Evolutionary conservation across 2,888 invertebrate genomes (phyloP), one percentile per base, ranked within the genome.

Genomic region (Napeogenes sylphis): DNA sequence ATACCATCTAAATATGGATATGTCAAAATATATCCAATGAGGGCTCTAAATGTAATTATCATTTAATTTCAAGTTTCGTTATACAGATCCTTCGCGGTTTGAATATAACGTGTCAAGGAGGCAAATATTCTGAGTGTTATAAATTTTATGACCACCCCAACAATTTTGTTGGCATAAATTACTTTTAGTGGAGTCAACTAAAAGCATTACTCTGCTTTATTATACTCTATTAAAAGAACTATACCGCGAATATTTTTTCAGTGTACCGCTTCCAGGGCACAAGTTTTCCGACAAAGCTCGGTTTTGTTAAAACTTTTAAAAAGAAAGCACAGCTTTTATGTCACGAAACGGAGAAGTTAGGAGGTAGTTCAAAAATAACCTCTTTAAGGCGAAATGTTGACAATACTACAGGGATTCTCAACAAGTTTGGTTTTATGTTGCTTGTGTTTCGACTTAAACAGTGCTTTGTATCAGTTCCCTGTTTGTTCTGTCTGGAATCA

Each of bases 241-340:
- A 30, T 21, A 51, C 47, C 47, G 51, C 30, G 21, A 51, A 51
- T 51, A 51, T 51, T 51, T 51, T 51, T 51, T 51, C 51, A 51
- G 10, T 30, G 51, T 51, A 51, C 51, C 30, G 51, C 51, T 51
- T 30, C 51, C 51, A 51, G 30, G 51, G 21, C 45, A 33, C 46
- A 33, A 64, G 65, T 46, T 67, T 67, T 55, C 32, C 59, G 45
- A 53, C 45, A 59, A 56, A 64, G 61, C 58, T 65, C 46, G 56
- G 58, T 66, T 66, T 64, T 56, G 62, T 67, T 69, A 61, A 61
- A 64, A 61, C 62, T 67, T 62, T 61, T 60, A 65, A 67, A 68
- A 67, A 65, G 61, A 66, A 64, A 60, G 65, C 62, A 63, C 46
- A 58, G 56, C 60, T 62, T 65, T 67, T 62, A 56, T 65, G 63